Conservation (phyloP, 2,113 vertebrate genomes). For the Megaleporinus macrocephalus region DNA sequence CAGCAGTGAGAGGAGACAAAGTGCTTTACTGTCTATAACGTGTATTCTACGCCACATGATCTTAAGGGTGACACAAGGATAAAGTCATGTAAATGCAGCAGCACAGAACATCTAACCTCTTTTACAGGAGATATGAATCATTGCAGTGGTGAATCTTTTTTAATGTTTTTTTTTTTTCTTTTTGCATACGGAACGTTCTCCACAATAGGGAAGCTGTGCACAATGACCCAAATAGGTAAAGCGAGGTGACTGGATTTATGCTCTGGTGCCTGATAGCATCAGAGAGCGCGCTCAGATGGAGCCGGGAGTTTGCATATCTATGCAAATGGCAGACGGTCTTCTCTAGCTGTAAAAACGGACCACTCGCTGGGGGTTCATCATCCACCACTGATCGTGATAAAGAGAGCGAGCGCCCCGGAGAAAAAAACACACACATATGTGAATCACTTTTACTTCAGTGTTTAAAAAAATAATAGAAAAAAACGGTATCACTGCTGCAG, state of each 20-base stretch:
- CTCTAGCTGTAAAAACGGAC: slow-evolving; percentile 51
- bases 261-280: slow-evolving; percentile 52
- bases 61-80: neutral
- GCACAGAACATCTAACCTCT: neutral
- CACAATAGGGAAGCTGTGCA: slow-evolving; percentile 29
- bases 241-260: slow-evolving; percentile 33
- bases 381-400: slow-evolving; percentile 61
- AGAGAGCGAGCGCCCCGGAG: slow-evolving; percentile 36
- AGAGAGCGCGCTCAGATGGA: slow-evolving; percentile 59
- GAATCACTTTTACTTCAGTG: slow-evolving; percentile 52
- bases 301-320: slow-evolving; percentile 74
- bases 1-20: slow-evolving; percentile 23
- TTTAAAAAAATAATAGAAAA: slow-evolving; percentile 27
- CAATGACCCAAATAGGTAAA: slow-evolving; percentile 45
- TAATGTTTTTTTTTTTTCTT: neutral
- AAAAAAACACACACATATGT: slow-evolving; percentile 44
- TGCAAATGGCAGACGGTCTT: slow-evolving; percentile 70
- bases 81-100: neutral
- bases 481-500: slow-evolving; percentile 43
- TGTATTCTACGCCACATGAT: neutral
- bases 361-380: slow-evolving; percentile 59
- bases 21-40: slow-evolving; percentile 6
- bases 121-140: slow-evolving; percentile 7
- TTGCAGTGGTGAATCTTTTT: neutral
- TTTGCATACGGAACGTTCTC: slow-evolving; percentile 44